Conservation (phyloP, 2,888 invertebrate species). For the Leucoptera coffeella region DNA sequence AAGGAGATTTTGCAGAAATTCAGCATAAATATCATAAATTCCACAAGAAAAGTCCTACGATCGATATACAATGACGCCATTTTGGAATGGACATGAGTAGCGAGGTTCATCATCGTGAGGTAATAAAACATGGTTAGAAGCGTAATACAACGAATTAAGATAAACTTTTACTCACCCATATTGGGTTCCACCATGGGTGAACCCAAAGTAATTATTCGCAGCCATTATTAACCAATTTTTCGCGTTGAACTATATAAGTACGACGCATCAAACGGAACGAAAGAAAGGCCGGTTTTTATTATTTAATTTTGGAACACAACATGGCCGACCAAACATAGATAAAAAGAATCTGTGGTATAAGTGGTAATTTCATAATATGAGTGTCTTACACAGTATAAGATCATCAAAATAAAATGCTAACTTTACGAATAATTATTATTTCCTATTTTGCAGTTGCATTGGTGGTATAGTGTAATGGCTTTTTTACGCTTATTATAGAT, state of each 20-base stretch:
- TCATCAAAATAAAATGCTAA: no score
- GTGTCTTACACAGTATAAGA: no score
- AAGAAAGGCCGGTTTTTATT: constrained; percentile 46
- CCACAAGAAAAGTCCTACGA: constrained; percentile 12
- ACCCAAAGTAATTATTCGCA: constrained; percentile 92
- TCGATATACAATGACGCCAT: constrained; percentile 42
- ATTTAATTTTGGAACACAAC: no score
- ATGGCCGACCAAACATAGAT: constrained; percentile 13
- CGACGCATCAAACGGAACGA: constrained; percentile 37
- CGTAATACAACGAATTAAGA: no score
- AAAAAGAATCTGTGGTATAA: constrained; percentile 4
- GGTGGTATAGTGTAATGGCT: no score
- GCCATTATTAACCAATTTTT: constrained; percentile 61
- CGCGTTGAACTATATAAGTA: constrained; percentile 34
- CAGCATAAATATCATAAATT: constrained; percentile 9
- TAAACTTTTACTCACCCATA: constrained; percentile 67
- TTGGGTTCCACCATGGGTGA: constrained; percentile 90
- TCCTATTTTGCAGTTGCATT: no score
- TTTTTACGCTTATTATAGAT: no score
- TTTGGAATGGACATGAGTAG: constrained; percentile 23
- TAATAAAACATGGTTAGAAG: no score
- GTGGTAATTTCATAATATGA: no score
- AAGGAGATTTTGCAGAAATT: constrained; percentile 15
- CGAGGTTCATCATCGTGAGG: background rate
- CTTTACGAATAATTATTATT: no score